Evolutionary conservation across 2,888 invertebrate species (phyloP), one percentile per base, ranked within the genome.

Genomic region (Sycophila texana): DNA sequence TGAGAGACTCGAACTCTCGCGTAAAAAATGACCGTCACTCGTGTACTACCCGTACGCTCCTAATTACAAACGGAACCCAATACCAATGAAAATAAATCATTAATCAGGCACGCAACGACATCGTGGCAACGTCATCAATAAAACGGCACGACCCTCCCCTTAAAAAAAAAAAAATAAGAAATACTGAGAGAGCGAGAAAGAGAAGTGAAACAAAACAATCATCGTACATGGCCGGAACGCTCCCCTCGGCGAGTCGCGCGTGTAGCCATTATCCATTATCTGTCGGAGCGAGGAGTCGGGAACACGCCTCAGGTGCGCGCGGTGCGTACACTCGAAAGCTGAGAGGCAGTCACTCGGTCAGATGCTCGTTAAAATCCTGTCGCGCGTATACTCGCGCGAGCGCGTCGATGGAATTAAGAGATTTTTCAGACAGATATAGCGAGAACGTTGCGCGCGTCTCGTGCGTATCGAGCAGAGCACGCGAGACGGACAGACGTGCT

Each of bases 311-410:
- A 67, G 74, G 75, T 66, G 74, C 53, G 30, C 61, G 26, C 30
- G 13, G 12, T 20, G 10, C 58, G 4, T 22, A 4, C 18, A 12
- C 58, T 55, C 55, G 22, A 51, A 22, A 18, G 39, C 20, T 12
- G 18, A 66, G 4, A 49, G 12, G 30, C 39, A 47, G 57, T 61
- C 68, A 84, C 83, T 66, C 68, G 55, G 67, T 65, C 83, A 87
- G 88, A 89, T 88, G 87, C 87, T 89, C 87, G 88, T 89, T 89
- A 89, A 89, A 89, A 89, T 89, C 82, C 89, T 88, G 89, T 88
- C 89, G 87, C 86, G 63, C 63, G 63, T 57, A n/a, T 86, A 87
- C 82, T 83, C 80, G 83, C 67, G 81, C 71, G n/a, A 77, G 76
- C 73, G 67, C 68, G 82, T 76, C 61, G 67, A 39, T 61, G 70